Conservation (phyloP, 2,797 vertebrate genomes). For the Sebastes steindachneri region DNA sequence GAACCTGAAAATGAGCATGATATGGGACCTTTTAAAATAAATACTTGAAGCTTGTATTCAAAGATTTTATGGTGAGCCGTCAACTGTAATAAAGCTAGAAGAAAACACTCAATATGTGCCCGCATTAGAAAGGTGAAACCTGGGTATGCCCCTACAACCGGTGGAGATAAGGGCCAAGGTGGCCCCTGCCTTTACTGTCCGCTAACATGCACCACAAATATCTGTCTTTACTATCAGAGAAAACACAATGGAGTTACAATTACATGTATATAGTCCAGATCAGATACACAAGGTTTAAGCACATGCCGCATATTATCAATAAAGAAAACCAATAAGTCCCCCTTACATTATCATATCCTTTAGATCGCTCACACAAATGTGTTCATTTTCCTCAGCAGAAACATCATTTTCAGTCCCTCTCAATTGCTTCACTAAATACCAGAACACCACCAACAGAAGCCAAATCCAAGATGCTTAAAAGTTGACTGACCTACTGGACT, state of each 20-base stretch:
- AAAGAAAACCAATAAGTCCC: slow-evolving; percentile 3
- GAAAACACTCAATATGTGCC: slow-evolving; percentile 33
- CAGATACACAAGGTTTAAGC: neutral
- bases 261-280: neutral
- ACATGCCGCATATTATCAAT: neutral
- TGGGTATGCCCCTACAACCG: slow-evolving; percentile 18
- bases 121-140: slow-evolving; percentile 41
- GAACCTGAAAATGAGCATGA: neutral
- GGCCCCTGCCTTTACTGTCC: slow-evolving; percentile 17
- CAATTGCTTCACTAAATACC: slow-evolving; percentile 36
- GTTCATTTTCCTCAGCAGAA: slow-evolving; percentile 64
- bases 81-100: neutral
- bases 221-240: slow-evolving; percentile 13
- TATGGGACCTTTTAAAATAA: neutral
- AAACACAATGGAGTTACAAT: slow-evolving; percentile 12
- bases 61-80: slow-evolving; percentile 13
- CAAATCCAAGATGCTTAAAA: slow-evolving; percentile 58
- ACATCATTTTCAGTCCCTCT: slow-evolving; percentile 56
- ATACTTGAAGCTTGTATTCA: neutral
- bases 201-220: slow-evolving; percentile 16
- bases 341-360: slow-evolving; percentile 6
- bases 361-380: slow-evolving; percentile 28
- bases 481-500: slow-evolving; percentile 58
- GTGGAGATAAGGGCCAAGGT: slow-evolving; percentile 17
- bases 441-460: slow-evolving; percentile 62